Base-by-base conservation (phyloP, 2,888 invertebrate genomes). In the Troilus luridus region DNA sequence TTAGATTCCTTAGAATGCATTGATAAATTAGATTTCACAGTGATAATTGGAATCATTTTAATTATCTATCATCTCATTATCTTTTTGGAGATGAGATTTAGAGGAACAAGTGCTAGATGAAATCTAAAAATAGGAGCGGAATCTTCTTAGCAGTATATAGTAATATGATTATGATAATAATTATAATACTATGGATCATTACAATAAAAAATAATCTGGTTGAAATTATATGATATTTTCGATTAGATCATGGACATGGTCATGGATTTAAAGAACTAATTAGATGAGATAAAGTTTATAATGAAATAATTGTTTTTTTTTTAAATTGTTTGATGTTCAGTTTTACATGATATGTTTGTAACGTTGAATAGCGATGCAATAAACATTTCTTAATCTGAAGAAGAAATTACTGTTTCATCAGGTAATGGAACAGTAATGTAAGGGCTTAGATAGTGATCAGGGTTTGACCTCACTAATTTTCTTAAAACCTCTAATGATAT, bases 331-430 rank as follows among this genome's bases (percentile, higher is more conserved):
- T 3, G 41, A 12, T 77, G 17, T 8, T 41, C 0, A 17, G 41
- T 1, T 41, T 64, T 64, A 19, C 9, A 41, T 77, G 41, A 19
- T 14, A 2, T 19, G 8, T 41, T 41, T 77, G 24, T 67, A 67
- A 67, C 19, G 14, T 67, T 12, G 24, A 19, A 17, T 19, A 88
- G 54, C 41, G 41, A 41, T 11, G 58, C 14, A 14, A 58, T 59
- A 27, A 19, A 21, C 58, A 19, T 12, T 88, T 58, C 88, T 88
- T 88, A 14, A 77, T 10, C 17, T 8, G 19, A 9, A 41, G 72
- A n/a, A 85, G 56, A 85, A 58, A 85, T 85, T 85, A 58, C 85
- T 56, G n/a, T 85, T 85, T 85, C 85, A 85, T 85, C 85, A 85
- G 21, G 85, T 85, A 85, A 85, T 85, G 85, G 85, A 56, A 85